A percentile compares a stretch with the other conserved stretches of the same genome.
Conservation (phyloP, 1,140 invertebrate species). For the Notospermus geniculatus region DNA sequence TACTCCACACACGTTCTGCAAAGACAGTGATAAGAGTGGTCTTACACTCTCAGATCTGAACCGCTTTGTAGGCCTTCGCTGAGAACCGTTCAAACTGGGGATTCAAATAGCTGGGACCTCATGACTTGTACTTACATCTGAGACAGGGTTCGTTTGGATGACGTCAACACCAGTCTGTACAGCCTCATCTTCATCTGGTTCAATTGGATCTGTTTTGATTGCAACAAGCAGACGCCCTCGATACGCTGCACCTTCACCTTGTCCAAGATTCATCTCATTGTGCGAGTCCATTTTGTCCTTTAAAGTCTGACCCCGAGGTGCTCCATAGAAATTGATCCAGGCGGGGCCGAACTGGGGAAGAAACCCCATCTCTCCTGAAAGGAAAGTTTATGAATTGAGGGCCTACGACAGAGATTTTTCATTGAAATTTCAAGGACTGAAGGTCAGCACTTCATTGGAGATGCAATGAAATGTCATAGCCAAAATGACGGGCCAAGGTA, state of each 20-base stretch:
- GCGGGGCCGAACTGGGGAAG: constrained; percentile 83
- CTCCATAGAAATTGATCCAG: constrained; percentile 82
- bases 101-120: too few species aligned
- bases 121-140: background rate
- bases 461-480: too few species aligned
- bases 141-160: constrained; percentile 35
- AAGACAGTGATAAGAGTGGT: constrained; percentile 1
- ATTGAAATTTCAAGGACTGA: too few species aligned
- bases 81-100: too few species aligned
- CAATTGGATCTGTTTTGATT: constrained; percentile 49
- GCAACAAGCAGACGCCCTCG: constrained; percentile 69
- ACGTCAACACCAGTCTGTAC: constrained; percentile 42
- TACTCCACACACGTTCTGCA: constrained; percentile 51
- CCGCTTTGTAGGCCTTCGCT: too few species aligned
- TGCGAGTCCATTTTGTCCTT: constrained; percentile 71
- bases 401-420: too few species aligned
- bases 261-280: constrained; percentile 75
- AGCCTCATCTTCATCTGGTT: constrained; percentile 39
- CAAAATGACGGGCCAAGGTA: too few species aligned
- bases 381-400: too few species aligned
- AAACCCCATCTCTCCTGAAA: constrained; percentile 61
- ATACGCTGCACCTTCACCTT: constrained; percentile 84
- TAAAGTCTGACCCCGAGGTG: constrained; percentile 76
- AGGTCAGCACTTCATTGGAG: too few species aligned
- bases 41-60: too few species aligned